Percentiles rank a stretch among this genome's conserved stretches.
Evolutionary conservation across 92 coral and sea anemone species (phyloP).

Genomic region (Porites rus): DNA sequence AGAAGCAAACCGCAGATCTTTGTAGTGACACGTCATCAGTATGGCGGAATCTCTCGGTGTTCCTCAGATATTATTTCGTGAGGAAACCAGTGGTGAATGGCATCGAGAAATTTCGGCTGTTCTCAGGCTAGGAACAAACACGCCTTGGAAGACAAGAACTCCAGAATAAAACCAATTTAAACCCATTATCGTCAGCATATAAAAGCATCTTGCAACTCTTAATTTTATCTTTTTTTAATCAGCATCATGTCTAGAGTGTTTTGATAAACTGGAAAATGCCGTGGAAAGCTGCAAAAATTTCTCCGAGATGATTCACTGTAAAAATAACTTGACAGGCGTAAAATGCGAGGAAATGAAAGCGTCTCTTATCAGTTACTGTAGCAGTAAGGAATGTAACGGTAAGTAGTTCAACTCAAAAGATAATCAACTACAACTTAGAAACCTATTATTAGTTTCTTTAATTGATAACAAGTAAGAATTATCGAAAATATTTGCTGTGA

Average conservation of each 20-base stretch:
- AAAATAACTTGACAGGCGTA: conserved; percentile 16
- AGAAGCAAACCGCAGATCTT: too few species aligned
- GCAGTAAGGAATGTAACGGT: conserved; percentile 35
- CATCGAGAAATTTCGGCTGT: too few species aligned
- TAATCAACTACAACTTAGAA: background rate
- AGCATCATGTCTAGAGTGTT: conserved; percentile 69
- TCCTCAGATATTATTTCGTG: too few species aligned
- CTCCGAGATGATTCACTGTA: conserved; percentile 12
- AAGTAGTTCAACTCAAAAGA: background rate
- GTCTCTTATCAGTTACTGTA: conserved; percentile 18
- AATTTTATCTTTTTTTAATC: background rate
- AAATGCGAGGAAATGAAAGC: conserved; percentile 31
- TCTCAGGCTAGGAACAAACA: too few species aligned
- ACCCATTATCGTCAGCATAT: too few species aligned
- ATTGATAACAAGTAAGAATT: background rate
- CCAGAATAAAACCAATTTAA: too few species aligned
- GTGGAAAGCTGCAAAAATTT: conserved; percentile 60
- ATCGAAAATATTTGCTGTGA: too few species aligned
- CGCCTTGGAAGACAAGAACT: too few species aligned
- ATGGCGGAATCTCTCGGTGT: too few species aligned
- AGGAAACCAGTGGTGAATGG: too few species aligned
- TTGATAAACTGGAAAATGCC: conserved; percentile 51
- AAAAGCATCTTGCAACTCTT: too few species aligned
- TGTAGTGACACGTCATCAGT: too few species aligned
- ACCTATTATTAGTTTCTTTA: background rate